Conservation (phyloP, 2,797 vertebrate species). For the Liparis tanakae region DNA sequence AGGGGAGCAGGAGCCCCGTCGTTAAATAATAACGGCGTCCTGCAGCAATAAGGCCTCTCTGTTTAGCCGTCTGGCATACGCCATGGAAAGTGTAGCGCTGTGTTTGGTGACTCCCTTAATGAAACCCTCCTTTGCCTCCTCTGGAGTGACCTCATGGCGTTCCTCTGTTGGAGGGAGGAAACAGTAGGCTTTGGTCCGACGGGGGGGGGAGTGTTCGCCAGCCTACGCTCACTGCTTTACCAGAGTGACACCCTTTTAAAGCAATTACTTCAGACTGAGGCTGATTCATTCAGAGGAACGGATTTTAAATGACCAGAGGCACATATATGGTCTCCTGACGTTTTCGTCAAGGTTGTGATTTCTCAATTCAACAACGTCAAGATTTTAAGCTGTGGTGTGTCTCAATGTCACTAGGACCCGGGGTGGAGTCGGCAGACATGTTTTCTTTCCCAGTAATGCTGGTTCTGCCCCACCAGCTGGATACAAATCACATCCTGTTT, state of each 20-base stretch:
- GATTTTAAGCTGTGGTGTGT: slow-evolving; percentile 30
- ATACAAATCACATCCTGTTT: slow-evolving; percentile 54
- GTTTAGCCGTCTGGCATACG: slow-evolving; percentile 75
- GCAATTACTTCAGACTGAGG: slow-evolving; percentile 72
- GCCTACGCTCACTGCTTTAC: slow-evolving; percentile 70
- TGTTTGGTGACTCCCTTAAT: slow-evolving; percentile 75
- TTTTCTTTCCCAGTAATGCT: slow-evolving; percentile 49
- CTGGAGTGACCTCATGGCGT: slow-evolving; percentile 78
- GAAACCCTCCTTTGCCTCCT: slow-evolving; percentile 76
- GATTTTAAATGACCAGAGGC: slow-evolving; percentile 41
- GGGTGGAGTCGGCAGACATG: no score
- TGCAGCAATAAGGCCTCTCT: slow-evolving; percentile 78
- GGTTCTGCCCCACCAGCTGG: slow-evolving; percentile 21
- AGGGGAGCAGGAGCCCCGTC: slow-evolving; percentile 64
- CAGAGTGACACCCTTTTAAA: slow-evolving; percentile 70
- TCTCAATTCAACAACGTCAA: slow-evolving; percentile 36
- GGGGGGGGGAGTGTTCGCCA: slow-evolving; percentile 67
- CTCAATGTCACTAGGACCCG: slow-evolving; percentile 25
- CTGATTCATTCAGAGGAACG: slow-evolving; percentile 70
- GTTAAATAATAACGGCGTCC: slow-evolving; percentile 74
- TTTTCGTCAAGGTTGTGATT: slow-evolving; percentile 57
- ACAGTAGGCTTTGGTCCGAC: slow-evolving; percentile 69
- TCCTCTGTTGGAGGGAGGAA: slow-evolving; percentile 63
- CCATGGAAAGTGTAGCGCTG: slow-evolving; percentile 80
- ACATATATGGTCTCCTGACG: slow-evolving; percentile 55